Percentiles rank a stretch among this genome's conserved stretches.
phyloP scores from a whole-genome alignment of 2,797 vertebrate genomes.

The Mallotus villosus region DNA sequence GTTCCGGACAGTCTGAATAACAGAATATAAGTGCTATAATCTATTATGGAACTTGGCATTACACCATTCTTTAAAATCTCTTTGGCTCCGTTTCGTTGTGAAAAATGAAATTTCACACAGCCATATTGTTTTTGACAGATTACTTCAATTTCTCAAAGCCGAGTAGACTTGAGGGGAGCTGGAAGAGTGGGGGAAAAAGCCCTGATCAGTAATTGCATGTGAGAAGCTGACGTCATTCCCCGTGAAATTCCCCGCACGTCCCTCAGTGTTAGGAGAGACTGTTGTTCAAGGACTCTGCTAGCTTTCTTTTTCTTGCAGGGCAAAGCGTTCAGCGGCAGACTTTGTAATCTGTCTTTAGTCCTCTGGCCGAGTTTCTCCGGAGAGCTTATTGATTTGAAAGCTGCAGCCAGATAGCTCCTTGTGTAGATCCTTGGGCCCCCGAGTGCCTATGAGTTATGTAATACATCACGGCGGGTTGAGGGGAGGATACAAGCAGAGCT shows the following conservation, averaged over 20 bases:
- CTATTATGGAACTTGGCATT: constrained; percentile 19
- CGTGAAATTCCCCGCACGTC: constrained; percentile 65
- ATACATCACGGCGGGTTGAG: constrained; percentile 16
- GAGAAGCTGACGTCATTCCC: constrained; percentile 64
- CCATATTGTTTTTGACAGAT: constrained; percentile 42
- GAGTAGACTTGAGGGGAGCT: constrained; percentile 25
- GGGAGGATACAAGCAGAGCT: not conserved
- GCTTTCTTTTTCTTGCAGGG: constrained; percentile 55
- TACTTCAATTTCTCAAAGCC: constrained; percentile 48
- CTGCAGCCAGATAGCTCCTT: constrained; percentile 66
- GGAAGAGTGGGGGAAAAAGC: constrained; percentile 36
- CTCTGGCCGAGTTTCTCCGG: constrained; percentile 50
- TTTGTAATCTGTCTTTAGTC: constrained; percentile 73
- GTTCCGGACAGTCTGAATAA: constrained; percentile 17
- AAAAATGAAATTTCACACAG: constrained; percentile 45
- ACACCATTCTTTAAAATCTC: constrained; percentile 26
- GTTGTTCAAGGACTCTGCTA: constrained; percentile 59
- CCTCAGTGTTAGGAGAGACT: constrained; percentile 53
- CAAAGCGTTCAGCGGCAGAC: constrained; percentile 69
- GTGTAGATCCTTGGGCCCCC: constrained; percentile 64
- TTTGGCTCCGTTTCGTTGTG: constrained; percentile 30
- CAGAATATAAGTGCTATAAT: constrained; percentile 25
- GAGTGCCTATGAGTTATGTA: constrained; percentile 30
- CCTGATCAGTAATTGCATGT: constrained; percentile 69
- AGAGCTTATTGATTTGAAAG: constrained; percentile 71